Evolutionary conservation across 1,140 invertebrate genomes (phyloP).

Genomic region (Cataglyphis hispanica): DNA sequence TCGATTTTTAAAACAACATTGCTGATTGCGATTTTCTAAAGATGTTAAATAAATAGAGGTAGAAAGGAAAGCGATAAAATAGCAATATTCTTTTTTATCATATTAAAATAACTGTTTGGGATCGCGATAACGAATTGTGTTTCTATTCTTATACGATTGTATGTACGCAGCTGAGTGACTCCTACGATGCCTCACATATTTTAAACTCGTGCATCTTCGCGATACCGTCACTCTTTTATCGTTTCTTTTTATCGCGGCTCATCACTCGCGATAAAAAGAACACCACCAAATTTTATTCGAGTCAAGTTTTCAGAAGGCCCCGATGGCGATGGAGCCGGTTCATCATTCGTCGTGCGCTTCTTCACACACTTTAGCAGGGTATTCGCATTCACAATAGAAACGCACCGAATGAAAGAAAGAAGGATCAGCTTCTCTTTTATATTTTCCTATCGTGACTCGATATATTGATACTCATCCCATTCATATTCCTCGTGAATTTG

Average conservation of each 20-base stretch:
- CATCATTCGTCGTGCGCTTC: conserved; percentile 47
- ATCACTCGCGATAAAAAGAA: conserved; percentile 43
- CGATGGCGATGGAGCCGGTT: conserved; percentile 40
- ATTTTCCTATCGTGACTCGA: conserved; percentile 42
- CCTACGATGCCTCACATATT: not conserved
- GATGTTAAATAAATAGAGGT: not conserved
- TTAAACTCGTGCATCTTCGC: conserved; percentile 3
- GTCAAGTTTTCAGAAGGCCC: conserved; percentile 2
- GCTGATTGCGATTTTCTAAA: not conserved
- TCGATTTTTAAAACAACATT: not conserved
- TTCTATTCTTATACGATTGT: not conserved
- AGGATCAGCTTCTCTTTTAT: not conserved
- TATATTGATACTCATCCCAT: conserved; percentile 1
- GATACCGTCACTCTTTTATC: conserved; percentile 32
- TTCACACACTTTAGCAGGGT: conserved; percentile 17
- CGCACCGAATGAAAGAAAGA: not conserved
- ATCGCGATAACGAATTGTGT: not conserved
- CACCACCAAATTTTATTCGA: conserved; percentile 60
- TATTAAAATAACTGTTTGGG: not conserved
- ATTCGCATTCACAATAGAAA: conserved; percentile 53
- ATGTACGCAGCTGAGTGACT: conserved; percentile 3
- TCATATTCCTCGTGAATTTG: not conserved
- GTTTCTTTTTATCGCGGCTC: conserved; percentile 45
- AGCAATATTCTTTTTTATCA: not conserved
- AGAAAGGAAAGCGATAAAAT: not conserved